Evolutionary conservation across 1,140 invertebrate species (phyloP).

Genomic region (Bombus impatiens): DNA sequence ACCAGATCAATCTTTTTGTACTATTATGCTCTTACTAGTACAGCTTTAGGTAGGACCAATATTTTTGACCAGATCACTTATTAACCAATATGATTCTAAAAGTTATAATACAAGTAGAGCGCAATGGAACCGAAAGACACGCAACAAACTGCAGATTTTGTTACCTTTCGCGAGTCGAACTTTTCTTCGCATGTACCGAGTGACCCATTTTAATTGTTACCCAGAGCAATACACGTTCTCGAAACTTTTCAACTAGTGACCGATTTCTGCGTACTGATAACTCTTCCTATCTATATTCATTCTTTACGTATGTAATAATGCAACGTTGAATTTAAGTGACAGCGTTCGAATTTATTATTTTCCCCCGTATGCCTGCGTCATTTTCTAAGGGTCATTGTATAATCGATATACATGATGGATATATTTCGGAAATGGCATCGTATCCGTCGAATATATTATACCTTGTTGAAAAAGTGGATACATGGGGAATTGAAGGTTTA

Average conservation of each 20-base stretch:
- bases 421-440: slow-evolving; percentile 13
- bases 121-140: not conserved
- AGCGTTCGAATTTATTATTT: not conserved
- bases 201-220: slow-evolving; percentile 14
- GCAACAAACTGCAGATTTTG: not conserved
- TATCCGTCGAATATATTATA: not conserved
- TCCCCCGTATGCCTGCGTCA: accelerated
- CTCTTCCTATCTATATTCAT: too few species aligned
- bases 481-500: not conserved
- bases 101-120: not conserved
- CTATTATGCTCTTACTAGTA: not conserved
- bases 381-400: not conserved
- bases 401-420: slow-evolving; percentile 21
- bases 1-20: too few species aligned
- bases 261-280: not conserved
- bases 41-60: not conserved
- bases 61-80: not conserved
- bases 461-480: not conserved
- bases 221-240: too few species aligned
- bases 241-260: not conserved
- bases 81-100: too few species aligned
- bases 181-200: not conserved
- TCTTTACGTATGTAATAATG: not conserved
- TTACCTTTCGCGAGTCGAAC: not conserved
- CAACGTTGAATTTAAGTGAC: not conserved